Base-by-base conservation (phyloP, 2,888 invertebrate species). In the Brachynemurus nebulosus region DNA sequence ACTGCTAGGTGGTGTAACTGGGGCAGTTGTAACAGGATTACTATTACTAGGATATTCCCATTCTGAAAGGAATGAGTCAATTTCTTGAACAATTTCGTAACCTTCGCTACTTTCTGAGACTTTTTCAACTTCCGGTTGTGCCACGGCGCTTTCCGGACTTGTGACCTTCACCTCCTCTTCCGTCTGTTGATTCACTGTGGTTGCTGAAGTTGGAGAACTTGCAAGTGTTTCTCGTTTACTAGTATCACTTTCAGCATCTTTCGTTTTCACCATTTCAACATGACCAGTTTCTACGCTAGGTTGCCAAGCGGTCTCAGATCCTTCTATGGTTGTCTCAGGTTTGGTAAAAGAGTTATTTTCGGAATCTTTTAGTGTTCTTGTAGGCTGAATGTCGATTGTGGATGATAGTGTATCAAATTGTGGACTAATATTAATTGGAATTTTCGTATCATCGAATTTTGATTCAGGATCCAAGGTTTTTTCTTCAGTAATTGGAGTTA, bases 61-160 rank as follows among this genome's bases (percentile, higher is more conserved):
- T 41, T 76, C 75, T 1, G 69, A 64, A 45, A 74, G 66, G 18
- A 74, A 67, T 52, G 66, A 64, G 42, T 74, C 73, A 48, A 58
- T 62, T 46, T 71, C 70, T 65, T 69, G 30, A 30, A 30, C 30
- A 30, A 30, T 30, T 30, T 30, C 30, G 14, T 30, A 48, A 49
- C 45, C 50, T 52, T 63, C 58, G 2, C 52, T 47, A 20, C 44
- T 41, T 43, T 55, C 27, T 2, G 53, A 52, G 5, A 48, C 45
- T 11, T 37, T 33, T 11, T 49, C 48, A 5, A 42, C 39, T 27
- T 44, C 47, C 7, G 35, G 18, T 17, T 11, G n/a, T 20, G 42
- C 16, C n/a, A 40, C 39, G 23, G 30, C 30, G 14, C n/a, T 2
- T n/a, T n/a, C n/a, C n/a, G n/a, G n/a, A n/a, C n/a, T n/a, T n/a